Conservation (phyloP, 2,113 vertebrate species). For the Aegypius monachus region DNA sequence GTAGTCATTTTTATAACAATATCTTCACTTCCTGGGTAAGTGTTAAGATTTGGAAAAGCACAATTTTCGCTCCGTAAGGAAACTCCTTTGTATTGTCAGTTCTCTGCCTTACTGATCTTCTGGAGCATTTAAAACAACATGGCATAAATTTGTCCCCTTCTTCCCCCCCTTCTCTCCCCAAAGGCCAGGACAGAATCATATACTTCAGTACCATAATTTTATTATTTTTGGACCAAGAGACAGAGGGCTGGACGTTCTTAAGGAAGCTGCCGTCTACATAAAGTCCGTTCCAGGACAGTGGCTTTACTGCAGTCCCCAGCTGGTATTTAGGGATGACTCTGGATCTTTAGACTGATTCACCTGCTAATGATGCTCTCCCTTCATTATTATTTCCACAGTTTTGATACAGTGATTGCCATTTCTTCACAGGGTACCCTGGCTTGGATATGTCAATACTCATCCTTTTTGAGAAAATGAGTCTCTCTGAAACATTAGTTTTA, state of each 20-base stretch:
- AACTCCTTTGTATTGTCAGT: neutral
- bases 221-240: neutral
- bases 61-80: neutral
- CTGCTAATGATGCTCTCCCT: neutral
- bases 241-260: neutral
- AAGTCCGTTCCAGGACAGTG: neutral
- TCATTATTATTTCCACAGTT: neutral
- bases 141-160: neutral
- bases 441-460: neutral
- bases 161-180: neutral
- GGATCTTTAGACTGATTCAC: neutral
- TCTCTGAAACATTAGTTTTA: neutral
- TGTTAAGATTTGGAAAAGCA: neutral
- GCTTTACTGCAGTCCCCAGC: neutral
- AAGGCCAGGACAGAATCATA: neutral
- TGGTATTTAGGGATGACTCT: neutral
- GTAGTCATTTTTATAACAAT: neutral
- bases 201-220: neutral
- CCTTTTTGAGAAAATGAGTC: neutral
- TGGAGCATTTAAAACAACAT: neutral
- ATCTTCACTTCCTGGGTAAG: neutral
- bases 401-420: neutral
- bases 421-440: neutral
- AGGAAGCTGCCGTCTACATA: neutral
- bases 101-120: neutral